These are phyloP conservation scores for Erpetoichthys calabaricus DNA, from an alignment of 2,797 vertebrate genomes.

Conservation along the genomic window DNA sequence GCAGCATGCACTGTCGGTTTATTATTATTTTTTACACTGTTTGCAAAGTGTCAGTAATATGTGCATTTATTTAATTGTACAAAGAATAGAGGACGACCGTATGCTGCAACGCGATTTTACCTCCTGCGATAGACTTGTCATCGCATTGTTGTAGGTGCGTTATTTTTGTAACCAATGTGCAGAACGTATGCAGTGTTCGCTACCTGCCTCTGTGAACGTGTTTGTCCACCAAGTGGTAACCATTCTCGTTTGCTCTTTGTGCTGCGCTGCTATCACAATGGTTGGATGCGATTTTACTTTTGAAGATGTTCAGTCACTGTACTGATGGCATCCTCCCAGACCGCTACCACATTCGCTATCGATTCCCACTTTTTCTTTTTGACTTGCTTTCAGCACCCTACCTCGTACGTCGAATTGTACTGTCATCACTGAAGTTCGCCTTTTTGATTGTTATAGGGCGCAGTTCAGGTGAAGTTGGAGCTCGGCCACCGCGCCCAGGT, in stretches of 20 bases:
- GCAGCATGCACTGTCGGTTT: not conserved
- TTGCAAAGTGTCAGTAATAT: too few species aligned
- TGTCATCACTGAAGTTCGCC: not conserved
- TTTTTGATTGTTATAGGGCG: constrained; percentile 52
- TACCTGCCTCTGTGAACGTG: not conserved
- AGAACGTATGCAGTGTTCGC: not conserved
- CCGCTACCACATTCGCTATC: too few species aligned
- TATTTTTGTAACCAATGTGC: not conserved
- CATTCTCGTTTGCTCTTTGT: too few species aligned
- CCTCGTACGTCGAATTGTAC: not conserved
- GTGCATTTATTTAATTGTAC: too few species aligned
- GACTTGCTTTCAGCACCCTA: not conserved
- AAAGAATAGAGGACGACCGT: not conserved
- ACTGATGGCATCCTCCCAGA: too few species aligned
- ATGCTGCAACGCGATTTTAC: not conserved
- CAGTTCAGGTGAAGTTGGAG: constrained; percentile 96
- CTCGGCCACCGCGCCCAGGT: constrained; percentile 94
- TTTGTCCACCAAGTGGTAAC: not conserved
- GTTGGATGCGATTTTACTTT: too few species aligned
- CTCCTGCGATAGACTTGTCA: not conserved
- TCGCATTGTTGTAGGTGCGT: not conserved
- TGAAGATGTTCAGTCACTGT: too few species aligned
- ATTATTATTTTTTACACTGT: too few species aligned
- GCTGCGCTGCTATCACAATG: too few species aligned
- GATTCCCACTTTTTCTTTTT: too few species aligned